These are phyloP conservation scores for Anthopleura xanthogrammica DNA, from an alignment of 92 coral and sea anemone species.

Conservation along the genomic window DNA sequence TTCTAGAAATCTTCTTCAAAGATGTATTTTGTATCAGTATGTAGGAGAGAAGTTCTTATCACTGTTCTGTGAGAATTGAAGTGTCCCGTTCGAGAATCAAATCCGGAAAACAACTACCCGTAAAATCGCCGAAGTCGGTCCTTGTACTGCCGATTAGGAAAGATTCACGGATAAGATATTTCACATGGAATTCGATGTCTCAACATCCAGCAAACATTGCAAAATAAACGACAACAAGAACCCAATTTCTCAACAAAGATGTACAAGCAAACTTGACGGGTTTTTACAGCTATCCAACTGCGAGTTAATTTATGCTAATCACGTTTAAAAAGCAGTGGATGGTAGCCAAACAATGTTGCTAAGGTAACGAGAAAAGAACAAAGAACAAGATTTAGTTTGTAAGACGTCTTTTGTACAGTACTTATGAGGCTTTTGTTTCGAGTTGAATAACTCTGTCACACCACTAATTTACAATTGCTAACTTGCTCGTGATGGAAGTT, in stretches of 20 bases:
- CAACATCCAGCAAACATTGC: neutral
- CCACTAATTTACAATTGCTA: no score
- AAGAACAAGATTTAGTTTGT: neutral
- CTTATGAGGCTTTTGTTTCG: neutral
- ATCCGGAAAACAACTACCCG: neutral
- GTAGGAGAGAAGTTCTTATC: neutral
- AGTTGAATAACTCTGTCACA: no score
- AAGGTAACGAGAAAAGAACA: conserved; percentile 10
- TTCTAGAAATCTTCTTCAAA: neutral
- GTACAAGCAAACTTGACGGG: neutral
- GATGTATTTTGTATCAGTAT: neutral
- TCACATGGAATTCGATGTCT: neutral
- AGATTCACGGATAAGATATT: neutral
- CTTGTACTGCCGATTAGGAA: neutral
- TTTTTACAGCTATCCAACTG: neutral
- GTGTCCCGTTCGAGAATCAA: neutral
- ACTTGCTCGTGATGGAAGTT: no score
- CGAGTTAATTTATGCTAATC: conserved; percentile 20
- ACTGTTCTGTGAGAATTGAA: neutral
- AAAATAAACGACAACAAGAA: neutral
- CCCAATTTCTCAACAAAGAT: neutral
- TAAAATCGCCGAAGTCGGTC: neutral
- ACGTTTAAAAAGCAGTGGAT: neutral
- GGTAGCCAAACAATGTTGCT: conserved; percentile 1
- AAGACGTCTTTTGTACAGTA: neutral